Evolutionary conservation across 2,113 vertebrate genomes (phyloP).

Genomic region (Poeciliopsis prolifica): DNA sequence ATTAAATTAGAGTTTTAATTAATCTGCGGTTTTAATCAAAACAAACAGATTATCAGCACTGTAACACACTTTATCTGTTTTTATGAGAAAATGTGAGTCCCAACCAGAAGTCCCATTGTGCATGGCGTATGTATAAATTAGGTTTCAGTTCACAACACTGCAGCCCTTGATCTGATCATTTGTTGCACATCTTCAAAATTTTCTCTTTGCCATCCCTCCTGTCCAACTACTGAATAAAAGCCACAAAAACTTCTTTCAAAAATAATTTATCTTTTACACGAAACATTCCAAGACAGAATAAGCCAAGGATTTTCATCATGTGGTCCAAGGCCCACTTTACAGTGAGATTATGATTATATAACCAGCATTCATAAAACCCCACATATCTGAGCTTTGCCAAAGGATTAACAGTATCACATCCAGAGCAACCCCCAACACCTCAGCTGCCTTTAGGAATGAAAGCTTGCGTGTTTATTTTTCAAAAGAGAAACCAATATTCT

Average conservation of each 20-base stretch:
- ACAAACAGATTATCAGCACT: not conserved
- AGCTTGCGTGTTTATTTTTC: not conserved
- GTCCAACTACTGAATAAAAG: too few relatives aligned
- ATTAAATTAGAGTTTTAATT: not conserved
- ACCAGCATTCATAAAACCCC: conserved; percentile 35
- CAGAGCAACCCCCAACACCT: conserved; percentile 14
- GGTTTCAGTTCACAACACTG: too few relatives aligned
- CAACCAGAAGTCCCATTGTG: not conserved
- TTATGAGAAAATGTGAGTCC: not conserved
- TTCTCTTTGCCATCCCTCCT: too few relatives aligned
- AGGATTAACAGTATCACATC: conserved; percentile 46
- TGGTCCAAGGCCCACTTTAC: not conserved
- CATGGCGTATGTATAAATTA: not conserved
- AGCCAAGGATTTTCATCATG: not conserved
- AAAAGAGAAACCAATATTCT: not conserved
- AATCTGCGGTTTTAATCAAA: not conserved
- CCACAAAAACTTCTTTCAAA: too few relatives aligned
- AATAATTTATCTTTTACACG: not conserved
- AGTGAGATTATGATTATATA: conserved; percentile 32
- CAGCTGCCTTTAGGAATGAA: not conserved
- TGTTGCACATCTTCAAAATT: too few relatives aligned
- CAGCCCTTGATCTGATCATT: too few relatives aligned
- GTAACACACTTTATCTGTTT: not conserved
- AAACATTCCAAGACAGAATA: not conserved
- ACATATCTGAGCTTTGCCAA: conserved; percentile 8